Conservation (phyloP, 2,113 vertebrate species). For the Typhlomys cinereus region DNA sequence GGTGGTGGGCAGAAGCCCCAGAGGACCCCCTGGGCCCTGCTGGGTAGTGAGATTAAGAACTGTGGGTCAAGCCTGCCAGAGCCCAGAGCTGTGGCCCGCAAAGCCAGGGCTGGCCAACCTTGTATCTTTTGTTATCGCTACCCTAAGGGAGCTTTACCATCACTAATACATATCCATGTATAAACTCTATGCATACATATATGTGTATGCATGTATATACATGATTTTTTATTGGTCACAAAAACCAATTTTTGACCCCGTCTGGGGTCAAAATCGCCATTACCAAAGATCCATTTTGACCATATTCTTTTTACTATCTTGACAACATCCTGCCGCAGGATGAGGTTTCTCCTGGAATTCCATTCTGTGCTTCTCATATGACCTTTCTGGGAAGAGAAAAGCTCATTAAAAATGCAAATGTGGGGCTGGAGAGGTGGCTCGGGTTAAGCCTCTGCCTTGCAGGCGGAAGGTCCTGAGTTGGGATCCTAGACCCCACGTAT, state of each 20-base stretch:
- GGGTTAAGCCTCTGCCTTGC: too few relatives aligned
- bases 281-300: not conserved
- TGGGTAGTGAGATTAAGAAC: not conserved
- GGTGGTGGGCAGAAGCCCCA: not conserved
- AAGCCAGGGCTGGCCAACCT: not conserved
- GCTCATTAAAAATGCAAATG: not conserved
- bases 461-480: too few relatives aligned
- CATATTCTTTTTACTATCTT: not conserved
- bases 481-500: too few relatives aligned
- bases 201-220: not conserved
- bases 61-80: not conserved
- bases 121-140: not conserved
- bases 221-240: not conserved
- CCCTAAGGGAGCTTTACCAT: not conserved
- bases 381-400: not conserved
- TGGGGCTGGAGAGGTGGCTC: not conserved
- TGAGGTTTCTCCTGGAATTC: not conserved
- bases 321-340: not conserved
- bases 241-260: not conserved
- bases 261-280: not conserved
- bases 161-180: not conserved
- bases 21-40: not conserved
- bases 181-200: not conserved
- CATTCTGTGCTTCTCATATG: not conserved
- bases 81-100: not conserved